Evolutionary conservation across 2,888 invertebrate species (phyloP), one percentile per base, ranked within the genome.

Genomic region (Pammene fasciana): DNA sequence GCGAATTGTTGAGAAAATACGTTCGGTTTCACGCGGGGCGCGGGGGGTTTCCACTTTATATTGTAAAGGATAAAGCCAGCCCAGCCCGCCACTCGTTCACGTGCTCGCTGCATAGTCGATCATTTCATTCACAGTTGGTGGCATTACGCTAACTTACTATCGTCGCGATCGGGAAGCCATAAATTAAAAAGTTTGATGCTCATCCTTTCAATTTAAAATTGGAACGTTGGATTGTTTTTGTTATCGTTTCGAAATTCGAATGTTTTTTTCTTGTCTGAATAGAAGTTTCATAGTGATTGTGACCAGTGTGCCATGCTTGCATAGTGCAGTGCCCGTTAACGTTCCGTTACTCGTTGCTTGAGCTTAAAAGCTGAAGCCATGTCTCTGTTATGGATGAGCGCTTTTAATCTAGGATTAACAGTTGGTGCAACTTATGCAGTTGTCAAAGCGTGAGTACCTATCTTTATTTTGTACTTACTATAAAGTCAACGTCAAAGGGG

Each of bases 381-480:
- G 95, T 93, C 94, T 77, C 79, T 94, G 60, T 73, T 95, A 71
- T 95, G 94, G 94, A 94, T 95, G 93, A 93, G 94, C 74, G 88
- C 93, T 72, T 90, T 95, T 80, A 94, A 94, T 86, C 84, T 95
- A 74, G 94, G 94, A 72, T 85, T 95, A 81, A 94, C 95, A 67
- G 86, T 95, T 79, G 94, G 94, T 73, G 92, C 93, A 71, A 95
- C 95, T 70, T 94, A 89, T 82, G 90, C 93, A 70, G 94, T 95
- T 75, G 87, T 95, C 74, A 93, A 89, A 79, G 92, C 94, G 95
- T 95, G 90, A 91, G 82, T 75, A 26, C 14, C 41, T 50, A 26
- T 18, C 41, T 50, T 67, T 50, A 41, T 43, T 41, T 45, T 65
- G 36, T 36, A 14, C 18, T 38, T 38, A 26, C 4, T 26, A 26